Evolutionary conservation across 2,888 invertebrate species (phyloP), one percentile per base, ranked within the genome.

Genomic region (Athripsodes cinereus): DNA sequence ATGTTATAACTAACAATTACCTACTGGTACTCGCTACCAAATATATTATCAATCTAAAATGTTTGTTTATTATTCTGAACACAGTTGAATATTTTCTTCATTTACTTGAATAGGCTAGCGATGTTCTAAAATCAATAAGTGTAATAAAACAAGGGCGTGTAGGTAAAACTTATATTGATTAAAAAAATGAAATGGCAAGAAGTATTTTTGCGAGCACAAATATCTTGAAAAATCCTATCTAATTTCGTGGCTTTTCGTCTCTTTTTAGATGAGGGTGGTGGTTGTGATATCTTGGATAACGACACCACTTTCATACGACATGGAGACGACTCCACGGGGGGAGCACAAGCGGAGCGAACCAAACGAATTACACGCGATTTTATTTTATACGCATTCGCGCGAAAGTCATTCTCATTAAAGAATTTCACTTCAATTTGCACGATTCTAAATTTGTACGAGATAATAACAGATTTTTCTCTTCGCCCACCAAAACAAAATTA

Each of bases 321-420:
- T 8, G 13, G 13, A 8, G 13, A 2, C 21, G 53, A 13, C 34
- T 10, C 22, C 18, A 21, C 48, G 10, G 40, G 11, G 18, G 52
- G 31, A 20, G 22, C 19, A 18, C n/a, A 2, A n/a, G 19, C 26
- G 34, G 26, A 22, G 54, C 58, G 19, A 35, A 16, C 21, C 19
- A 34, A 49, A 50, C 55, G 57, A 58, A 61, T 61, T 61, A 58
- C 61, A 58, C 58, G 55, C 61, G 57, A 19, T 54, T 57, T 51
- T 56, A 60, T 58, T 55, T 54, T 22, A 49, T 52, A 57, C 60
- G 50, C 60, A 57, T 22, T 57, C 56, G 54, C 53, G 55, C 52
- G 57, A 22, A 54, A 40, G 57, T 46, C 60, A 6, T 3, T n/a
- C 40, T 40, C 40, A 40, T 40, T 40, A 40, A 16, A 40, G 40